Evolutionary conservation across 2,888 invertebrate species (phyloP).

Genomic region (Cheilosia vernalis): DNA sequence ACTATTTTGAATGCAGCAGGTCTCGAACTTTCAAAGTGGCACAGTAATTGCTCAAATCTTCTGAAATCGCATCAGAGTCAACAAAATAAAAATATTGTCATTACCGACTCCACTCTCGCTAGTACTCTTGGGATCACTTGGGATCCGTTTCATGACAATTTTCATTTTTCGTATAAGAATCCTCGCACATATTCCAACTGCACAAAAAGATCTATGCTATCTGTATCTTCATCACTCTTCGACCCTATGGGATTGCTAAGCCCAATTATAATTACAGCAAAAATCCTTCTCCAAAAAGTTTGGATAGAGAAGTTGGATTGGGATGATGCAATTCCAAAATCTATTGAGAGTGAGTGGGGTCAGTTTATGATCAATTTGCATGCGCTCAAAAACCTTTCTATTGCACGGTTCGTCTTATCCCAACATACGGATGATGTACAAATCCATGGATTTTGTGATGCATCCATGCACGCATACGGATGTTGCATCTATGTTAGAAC

Average conservation of each 20-base stretch:
- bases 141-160: slow-evolving; percentile 39
- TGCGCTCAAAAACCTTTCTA: no score
- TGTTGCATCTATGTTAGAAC: no score
- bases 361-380: no score
- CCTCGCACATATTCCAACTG: background rate
- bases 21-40: slow-evolving; percentile 30
- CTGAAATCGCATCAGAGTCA: background rate
- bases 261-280: no score
- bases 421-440: no score
- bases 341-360: no score
- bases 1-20: slow-evolving; percentile 39
- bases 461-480: no score
- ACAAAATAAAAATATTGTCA: background rate
- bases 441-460: no score
- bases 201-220: slow-evolving; percentile 24
- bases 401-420: no score
- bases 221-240: slow-evolving; percentile 39
- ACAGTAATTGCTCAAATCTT: slow-evolving; percentile 8
- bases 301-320: no score
- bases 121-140: slow-evolving; percentile 44
- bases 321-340: no score
- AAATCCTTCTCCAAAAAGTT: no score
- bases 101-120: slow-evolving; percentile 2
- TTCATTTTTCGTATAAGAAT: slow-evolving; percentile 37
- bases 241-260: slow-evolving; percentile 57